Base-by-base conservation (phyloP, 2,113 vertebrate genomes). In the Campylorhamphus procurvoides region DNA sequence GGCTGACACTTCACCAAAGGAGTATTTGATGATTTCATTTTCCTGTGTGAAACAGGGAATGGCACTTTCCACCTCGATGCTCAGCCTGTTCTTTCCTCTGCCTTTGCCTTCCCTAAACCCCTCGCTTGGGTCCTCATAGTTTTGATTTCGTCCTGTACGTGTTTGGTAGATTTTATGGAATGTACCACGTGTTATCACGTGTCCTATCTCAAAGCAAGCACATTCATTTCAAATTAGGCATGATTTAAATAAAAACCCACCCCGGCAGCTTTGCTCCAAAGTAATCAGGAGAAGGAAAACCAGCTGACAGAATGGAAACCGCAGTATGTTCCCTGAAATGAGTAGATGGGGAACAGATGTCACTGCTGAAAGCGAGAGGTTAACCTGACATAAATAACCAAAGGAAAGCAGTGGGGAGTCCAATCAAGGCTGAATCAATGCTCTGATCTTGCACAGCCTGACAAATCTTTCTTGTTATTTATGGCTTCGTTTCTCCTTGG, bases 381-480 rank as follows among this genome's bases (percentile, higher is more conserved):
- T 94, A 95, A 97, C 86, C 86, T 90, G 89, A 93, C 92, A 90
- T 84, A 92, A 96, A 92, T 86, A 94, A 91, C 3, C 0, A 53
- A 84, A 86, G 58, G 76, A 69, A 78, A 87, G 71, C 49, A 0
- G 81, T 39, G 66, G 94, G 96, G 92, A 96, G 93, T 35, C 75
- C 69, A 97, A 84, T 97, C 96, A 96, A 94, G 94, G 68, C 90
- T 89, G 82, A 97, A 95, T 91, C 95, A 87, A 47, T 60, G 84
- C 75, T 96, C 84, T 88, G 87, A 94, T 96, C 92, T 94, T 74
- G 78, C 87, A 59, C 71, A 79, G 94, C 81, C 68, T 68, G 93
- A 92, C 90, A 93, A 86, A 95, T 77, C 78, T 81, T 69, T 67
- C 84, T 69, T 71, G 68, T 78, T 94, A 79, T 96, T 96, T 96